phyloP scores from a whole-genome alignment of 1,140 invertebrate genomes.

The Myzus persicae region DNA sequence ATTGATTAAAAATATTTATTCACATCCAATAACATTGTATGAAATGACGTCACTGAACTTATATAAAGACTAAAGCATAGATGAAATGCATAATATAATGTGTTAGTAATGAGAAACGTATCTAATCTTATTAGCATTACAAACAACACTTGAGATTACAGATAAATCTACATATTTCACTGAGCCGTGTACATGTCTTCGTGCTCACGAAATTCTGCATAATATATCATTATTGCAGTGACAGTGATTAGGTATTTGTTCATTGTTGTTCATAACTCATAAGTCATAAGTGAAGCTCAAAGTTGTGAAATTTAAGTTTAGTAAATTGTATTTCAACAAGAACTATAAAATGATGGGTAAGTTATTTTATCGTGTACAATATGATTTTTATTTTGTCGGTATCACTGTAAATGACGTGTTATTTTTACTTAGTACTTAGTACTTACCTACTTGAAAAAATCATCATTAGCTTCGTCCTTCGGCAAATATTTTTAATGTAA shows the following conservation, averaged over 20 bases:
- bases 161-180: neutral
- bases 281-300: neutral
- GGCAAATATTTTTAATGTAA: too few relatives aligned
- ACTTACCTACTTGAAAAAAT: too few relatives aligned
- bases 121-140: constrained; percentile 46
- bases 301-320: neutral
- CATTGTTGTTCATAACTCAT: too few relatives aligned
- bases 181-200: neutral
- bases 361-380: neutral
- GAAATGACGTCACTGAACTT: too few relatives aligned
- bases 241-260: neutral
- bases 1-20: too few relatives aligned
- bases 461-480: too few relatives aligned
- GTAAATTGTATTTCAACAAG: neutral
- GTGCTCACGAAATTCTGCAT: neutral
- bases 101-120: neutral
- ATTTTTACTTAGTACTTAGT: neutral
- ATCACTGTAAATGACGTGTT: neutral
- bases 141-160: constrained; percentile 44
- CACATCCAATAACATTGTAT: too few relatives aligned
- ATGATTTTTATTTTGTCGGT: neutral
- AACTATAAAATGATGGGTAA: constrained; percentile 26
- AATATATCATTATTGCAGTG: neutral
- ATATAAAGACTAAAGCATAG: too few relatives aligned
- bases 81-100: neutral